A percentile compares a stretch with the other conserved stretches of the same genome.
Conservation (phyloP, 2,888 invertebrate species). For the Sarcophaga rosellei region DNA sequence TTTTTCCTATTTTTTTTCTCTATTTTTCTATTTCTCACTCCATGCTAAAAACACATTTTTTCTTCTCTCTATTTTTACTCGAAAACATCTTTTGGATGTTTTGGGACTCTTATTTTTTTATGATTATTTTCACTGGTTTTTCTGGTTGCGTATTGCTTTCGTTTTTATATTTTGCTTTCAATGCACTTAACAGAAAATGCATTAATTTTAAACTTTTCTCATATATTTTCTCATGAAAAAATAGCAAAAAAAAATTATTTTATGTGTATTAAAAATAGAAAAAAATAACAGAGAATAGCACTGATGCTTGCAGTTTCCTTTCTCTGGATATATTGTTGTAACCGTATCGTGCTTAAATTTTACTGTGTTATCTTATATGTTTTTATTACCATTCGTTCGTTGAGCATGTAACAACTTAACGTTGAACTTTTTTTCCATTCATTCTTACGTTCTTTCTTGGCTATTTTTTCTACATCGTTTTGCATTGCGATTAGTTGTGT, state of each 20-base stretch:
- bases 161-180: conserved; percentile 58
- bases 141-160: conserved; percentile 39
- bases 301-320: conserved; percentile 22
- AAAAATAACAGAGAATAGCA: conserved; percentile 9
- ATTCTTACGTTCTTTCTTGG: not conserved
- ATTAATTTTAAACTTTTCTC: conserved; percentile 67
- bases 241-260: conserved; percentile 1
- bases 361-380: conserved; percentile 57
- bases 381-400: conserved; percentile 58
- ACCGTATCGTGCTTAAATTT: conserved; percentile 46
- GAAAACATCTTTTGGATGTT: conserved; percentile 32
- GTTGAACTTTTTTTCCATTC: conserved; percentile 1
- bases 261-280: not conserved
- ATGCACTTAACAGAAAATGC: conserved; percentile 64
- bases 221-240: conserved; percentile 53
- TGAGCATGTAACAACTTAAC: conserved; percentile 55
- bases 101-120: conserved; percentile 53
- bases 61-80: not conserved
- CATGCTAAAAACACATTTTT: conserved; percentile 1
- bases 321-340: conserved; percentile 13
- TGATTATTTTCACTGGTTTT: conserved; percentile 47
- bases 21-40: not conserved
- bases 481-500: conserved; percentile 32
- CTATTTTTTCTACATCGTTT: not conserved
- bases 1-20: conserved; percentile 2